A percentile compares a stretch with the other conserved stretches of the same genome.
Conservation (phyloP, 37 sponge, comb jelly and placozoan genomes). For the Bolinopsis microptera region DNA sequence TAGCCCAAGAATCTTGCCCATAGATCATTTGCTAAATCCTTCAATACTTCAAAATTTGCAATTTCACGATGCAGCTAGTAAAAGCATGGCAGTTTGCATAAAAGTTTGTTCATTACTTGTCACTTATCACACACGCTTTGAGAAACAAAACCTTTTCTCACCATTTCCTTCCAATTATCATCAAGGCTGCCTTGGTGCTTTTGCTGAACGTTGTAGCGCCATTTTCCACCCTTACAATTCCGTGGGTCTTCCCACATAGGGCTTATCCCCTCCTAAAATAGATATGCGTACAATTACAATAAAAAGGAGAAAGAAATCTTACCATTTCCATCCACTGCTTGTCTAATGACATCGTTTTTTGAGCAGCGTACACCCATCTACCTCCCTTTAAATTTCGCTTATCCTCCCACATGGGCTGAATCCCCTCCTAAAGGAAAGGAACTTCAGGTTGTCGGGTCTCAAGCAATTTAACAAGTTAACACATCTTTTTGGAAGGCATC, state of each 20-base stretch:
- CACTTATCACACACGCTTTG: background rate
- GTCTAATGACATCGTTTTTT: slow-evolving; percentile 35
- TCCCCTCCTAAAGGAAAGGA: slow-evolving; percentile 56
- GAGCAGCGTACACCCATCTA: slow-evolving; percentile 64
- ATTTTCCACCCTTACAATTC: slow-evolving; percentile 65
- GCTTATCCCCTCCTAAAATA: slow-evolving; percentile 65
- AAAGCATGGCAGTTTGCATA: too few relatives aligned
- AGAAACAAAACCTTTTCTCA: slow-evolving; percentile 10
- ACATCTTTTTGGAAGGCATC: too few relatives aligned
- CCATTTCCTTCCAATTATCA: slow-evolving; percentile 64
- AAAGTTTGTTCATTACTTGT: too few relatives aligned
- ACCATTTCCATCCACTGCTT: slow-evolving; percentile 66
- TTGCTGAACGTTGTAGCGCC: slow-evolving; percentile 61
- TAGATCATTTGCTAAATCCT: too few relatives aligned
- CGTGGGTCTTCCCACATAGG: slow-evolving; percentile 61
- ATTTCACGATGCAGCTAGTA: too few relatives aligned
- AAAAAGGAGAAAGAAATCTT: background rate
- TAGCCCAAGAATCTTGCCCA: too few relatives aligned
- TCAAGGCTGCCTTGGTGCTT: slow-evolving; percentile 65
- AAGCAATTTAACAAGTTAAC: too few relatives aligned
- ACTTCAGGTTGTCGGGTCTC: background rate
- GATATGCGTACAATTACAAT: background rate
- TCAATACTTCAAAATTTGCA: too few relatives aligned
- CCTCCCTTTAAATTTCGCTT: slow-evolving; percentile 54
- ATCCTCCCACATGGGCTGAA: slow-evolving; percentile 67